Base-by-base conservation (phyloP, 1,140 invertebrate species). In the Cecropterus lyciades region DNA sequence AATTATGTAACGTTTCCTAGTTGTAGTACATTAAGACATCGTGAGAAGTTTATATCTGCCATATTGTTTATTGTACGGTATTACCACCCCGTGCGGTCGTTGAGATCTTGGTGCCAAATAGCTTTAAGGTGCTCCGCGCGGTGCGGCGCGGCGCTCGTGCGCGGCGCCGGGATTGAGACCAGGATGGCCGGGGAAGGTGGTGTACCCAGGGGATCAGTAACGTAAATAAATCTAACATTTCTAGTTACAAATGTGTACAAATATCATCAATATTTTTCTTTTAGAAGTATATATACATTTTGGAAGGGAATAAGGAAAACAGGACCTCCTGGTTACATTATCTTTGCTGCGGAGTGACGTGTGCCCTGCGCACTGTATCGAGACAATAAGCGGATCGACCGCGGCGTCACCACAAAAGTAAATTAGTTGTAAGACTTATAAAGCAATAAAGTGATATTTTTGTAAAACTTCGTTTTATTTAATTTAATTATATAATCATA, bases 371-470 rank as follows among this genome's bases (percentile, higher is more conserved):
- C 49, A 64, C 17, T 37, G 9, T n/a, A 20, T 68, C 48, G 75
- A 79, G 79, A 81, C 76, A 81, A 82, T 79, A 82, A 55, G 49
- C 42, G 33, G 48, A 20, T 46, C 43, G 43, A 30, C 46, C 10
- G 43, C 51, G 15, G 57, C 24, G 27, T 24, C 42, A 65, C 56
- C 53, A 43, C 13, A 6, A 3, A 52, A 52, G 51, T 42, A 49
- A 33, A 59, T 65, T 6, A 60, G 46, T 17, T 55, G 45, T 73
- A 70, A 72, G 67, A 70, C 64, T 67, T 68, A 70, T 74, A 59
- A 78, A 82, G 73, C 76, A 87, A 85, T 84, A 85, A 87, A 87
- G 77, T 80, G 75, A 85, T 87, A 87, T 87, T 85, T 87, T 87
- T 86, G 53, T 87, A 85, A 57, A 10, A 10, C 16, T 0, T 42